Base-by-base conservation (phyloP, 2,888 invertebrate genomes). In the Hirtodrosophila trivittata region DNA sequence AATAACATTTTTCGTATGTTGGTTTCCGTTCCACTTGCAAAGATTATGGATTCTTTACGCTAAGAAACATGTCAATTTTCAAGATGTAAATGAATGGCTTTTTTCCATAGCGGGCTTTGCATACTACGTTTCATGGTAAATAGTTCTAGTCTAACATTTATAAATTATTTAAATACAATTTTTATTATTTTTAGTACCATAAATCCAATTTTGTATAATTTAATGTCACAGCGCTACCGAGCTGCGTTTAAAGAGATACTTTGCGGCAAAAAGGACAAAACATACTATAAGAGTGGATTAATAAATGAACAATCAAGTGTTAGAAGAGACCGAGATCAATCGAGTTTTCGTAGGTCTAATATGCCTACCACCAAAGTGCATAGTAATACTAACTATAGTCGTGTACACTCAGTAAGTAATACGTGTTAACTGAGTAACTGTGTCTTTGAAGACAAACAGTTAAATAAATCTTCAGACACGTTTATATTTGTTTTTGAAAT, bases 1-100 rank as follows among this genome's bases (percentile, higher is more conserved):
- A 50, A 92, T 97, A 5, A 95, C 96, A 26, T 98, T 98, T 92
- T 98, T 98, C 92, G 92, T 97, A 8, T 97, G 98, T 91, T 98
- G 98, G 98, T 97, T 97, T 0, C 98, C 98, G 21, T 98, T 98
- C 92, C 98, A 98, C 92, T 94, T 96, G 66, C 98, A 98, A 91
- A 92, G 98, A 4, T 92, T 98, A 50, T 93, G 97, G 90, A 96
- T 95, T 89, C 93, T 96, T 76, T 95, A 97, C 89, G 95, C 93
- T 21, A 92, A 92, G 66, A 90, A 93, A 14, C 92, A 92, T 47
- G 89, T 90, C 0, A 92, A 94, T 87, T 94, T 93, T 90, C 93
- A 93, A 89, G 91, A 92, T 54, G 92, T 95, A 83, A 96, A 96
- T 90, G 95, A 95, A 86, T 95, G 94, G 93, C 92, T 96, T 70